phyloP scores from a whole-genome alignment of 2,113 vertebrate genomes.

The Phrynosoma blainvillii region DNA sequence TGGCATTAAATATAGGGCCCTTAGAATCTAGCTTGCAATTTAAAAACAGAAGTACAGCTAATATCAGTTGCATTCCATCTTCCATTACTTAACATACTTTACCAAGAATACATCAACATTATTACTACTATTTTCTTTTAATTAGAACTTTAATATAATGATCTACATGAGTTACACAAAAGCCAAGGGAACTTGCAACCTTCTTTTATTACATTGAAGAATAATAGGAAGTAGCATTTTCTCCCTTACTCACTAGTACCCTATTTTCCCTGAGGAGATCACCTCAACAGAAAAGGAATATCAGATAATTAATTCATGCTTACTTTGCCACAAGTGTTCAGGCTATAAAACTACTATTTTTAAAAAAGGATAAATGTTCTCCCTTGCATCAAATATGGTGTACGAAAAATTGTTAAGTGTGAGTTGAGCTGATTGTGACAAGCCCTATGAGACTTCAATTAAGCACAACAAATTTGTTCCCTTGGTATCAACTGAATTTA shows the following conservation, averaged over 20 bases:
- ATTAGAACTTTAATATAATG: neutral
- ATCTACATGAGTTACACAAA: neutral
- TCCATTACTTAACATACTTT: neutral
- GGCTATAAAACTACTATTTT: neutral
- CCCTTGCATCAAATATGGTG: neutral
- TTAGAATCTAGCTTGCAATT: neutral
- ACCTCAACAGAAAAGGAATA: neutral
- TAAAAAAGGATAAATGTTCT: neutral
- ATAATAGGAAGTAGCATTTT: neutral
- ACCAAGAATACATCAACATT: neutral
- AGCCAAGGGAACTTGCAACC: neutral
- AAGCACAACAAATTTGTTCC: neutral
- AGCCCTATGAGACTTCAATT: neutral
- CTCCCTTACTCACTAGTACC: neutral
- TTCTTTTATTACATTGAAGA: constrained; percentile 5
- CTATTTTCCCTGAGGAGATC: neutral
- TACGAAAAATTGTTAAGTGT: neutral
- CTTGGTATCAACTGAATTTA: neutral
- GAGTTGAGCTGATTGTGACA: neutral
- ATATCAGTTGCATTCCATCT: neutral
- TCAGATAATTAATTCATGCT: neutral
- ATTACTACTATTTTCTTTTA: neutral
- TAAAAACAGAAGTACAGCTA: neutral
- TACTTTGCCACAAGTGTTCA: neutral
- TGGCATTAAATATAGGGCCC: neutral